Base-by-base conservation (phyloP, 1,140 invertebrate species). In the Micrasema minimum region DNA sequence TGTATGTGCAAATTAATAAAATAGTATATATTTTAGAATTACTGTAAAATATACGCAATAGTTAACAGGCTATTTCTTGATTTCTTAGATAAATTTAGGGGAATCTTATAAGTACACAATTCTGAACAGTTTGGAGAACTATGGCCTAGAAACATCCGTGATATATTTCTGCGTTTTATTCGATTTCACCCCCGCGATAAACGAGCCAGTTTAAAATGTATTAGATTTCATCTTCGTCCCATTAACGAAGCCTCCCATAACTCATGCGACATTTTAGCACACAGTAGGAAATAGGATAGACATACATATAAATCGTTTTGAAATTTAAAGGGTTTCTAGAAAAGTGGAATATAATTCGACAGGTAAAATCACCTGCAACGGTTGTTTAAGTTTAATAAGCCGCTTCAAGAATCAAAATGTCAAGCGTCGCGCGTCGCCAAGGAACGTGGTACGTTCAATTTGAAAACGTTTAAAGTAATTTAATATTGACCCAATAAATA, bases 311-410 rank as follows among this genome's bases (percentile, higher is more conserved):
- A 37, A 66, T 66, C 64, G 31, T 53, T 9, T 55, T 53, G 3
- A 64, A 48, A 68, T 68, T 59, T 68, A 68, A 68, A 59, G 66
- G 66, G 66, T 68, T 68, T 38, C 55, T 59, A 59, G 55, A 31
- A 59, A 26, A 38, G 5, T 6, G 46, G 50, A 53, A 53, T 53
- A 22, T 26, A 26, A 26, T 26, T 26, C 50, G 50, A 53, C 50
- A 53, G 50, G n/a, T 41, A 16, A 18, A 59, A 59, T 59, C 55
- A 59, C 55, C 55, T 59, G 55, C 55, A 37, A 35, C 18, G 46
- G 46, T 48, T 16, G 1, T 59, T 59, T 59, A 59, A 18, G 11
- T 59, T 18, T 59, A 59, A 59, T 59, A 38, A 37, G 55, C 31
- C 55, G 16, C 35, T 41, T 5, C 31, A 20, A 38, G 55, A 59